Conservation (phyloP, 2,888 invertebrate species). For the Pyrrhosoma nymphula region DNA sequence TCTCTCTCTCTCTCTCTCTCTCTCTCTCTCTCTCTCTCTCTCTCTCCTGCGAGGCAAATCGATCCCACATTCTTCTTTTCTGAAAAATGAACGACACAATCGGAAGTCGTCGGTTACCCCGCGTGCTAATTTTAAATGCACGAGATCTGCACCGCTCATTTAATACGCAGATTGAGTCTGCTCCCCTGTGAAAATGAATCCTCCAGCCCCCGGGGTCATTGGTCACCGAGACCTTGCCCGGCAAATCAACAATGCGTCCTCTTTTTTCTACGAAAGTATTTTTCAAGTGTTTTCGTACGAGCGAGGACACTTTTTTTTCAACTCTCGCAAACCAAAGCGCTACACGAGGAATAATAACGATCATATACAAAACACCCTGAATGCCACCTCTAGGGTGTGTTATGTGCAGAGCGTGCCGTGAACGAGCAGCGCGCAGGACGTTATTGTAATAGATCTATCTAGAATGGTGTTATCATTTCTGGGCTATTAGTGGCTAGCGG, state of each 20-base stretch:
- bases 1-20: too few species aligned
- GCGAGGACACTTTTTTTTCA: not conserved
- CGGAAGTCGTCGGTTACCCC: not conserved
- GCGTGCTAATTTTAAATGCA: not conserved
- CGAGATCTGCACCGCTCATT: not conserved
- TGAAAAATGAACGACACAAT: not conserved
- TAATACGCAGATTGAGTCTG: conserved; percentile 11
- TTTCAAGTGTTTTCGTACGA: not conserved
- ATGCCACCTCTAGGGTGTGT: too few species aligned
- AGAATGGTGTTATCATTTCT: too few species aligned
- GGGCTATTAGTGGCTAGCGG: too few species aligned
- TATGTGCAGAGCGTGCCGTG: too few species aligned
- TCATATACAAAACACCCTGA: too few species aligned
- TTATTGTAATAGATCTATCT: too few species aligned
- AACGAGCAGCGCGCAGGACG: too few species aligned
- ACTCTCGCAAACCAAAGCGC: too few species aligned
- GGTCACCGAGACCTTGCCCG: not conserved
- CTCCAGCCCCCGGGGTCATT: not conserved
- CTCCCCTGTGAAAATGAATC: not conserved
- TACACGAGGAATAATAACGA: too few species aligned
- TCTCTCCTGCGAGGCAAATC: not conserved
- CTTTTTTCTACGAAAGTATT: not conserved
- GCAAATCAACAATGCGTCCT: not conserved
- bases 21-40: too few species aligned
- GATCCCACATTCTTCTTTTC: not conserved